Evolutionary conservation across 2,888 invertebrate genomes (phyloP), one percentile per base, ranked within the genome.

Genomic region (Coelopa pilipes): DNA sequence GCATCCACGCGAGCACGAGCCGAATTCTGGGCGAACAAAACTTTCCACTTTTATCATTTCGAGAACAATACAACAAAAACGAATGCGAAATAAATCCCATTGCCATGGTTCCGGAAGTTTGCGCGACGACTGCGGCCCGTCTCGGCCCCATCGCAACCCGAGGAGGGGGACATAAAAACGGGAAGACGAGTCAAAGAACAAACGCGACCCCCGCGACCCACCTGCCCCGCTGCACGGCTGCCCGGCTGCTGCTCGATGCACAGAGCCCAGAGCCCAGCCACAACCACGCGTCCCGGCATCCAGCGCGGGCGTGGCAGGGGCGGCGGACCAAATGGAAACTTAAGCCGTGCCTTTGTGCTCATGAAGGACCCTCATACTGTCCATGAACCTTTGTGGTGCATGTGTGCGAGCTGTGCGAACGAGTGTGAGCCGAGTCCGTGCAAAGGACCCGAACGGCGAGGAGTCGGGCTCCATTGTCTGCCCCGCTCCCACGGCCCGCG

Each of bases 261-360:
- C 46, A 62, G 60, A 11, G 60, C 59, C n/a, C n/a, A n/a, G n/a
- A n/a, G n/a, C n/a, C n/a, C 66, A 15, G 17, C 55, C 12, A 34
- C 57, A 62, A 55, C 60, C 45, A 65, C 68, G 46, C 57, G 45
- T 46, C 57, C 21, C 17, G 10, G 47, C 60, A 17, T 4, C 59
- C 70, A 57, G 53, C 50, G 12, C 19, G 53, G 21, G 55, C 13
- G 21, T n/a, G n/a, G n/a, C n/a, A n/a, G n/a, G n/a, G n/a, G n/a
- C n/a, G 15, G 46, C 47, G 19, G 84, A 80, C 84, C 84, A 82
- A 84, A 84, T 82, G 84, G 85, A 84, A 85, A 84, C 84, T 84
- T 84, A 83, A 84, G 84, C 84, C 84, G 82, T 84, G 82, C 82
- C 82, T 83, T 83, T 81, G 81, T 79, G 80, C 82, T 24, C 60